Evolutionary conservation across 2,797 vertebrate genomes (phyloP).

Genomic region (Gadopsis marmoratus): DNA sequence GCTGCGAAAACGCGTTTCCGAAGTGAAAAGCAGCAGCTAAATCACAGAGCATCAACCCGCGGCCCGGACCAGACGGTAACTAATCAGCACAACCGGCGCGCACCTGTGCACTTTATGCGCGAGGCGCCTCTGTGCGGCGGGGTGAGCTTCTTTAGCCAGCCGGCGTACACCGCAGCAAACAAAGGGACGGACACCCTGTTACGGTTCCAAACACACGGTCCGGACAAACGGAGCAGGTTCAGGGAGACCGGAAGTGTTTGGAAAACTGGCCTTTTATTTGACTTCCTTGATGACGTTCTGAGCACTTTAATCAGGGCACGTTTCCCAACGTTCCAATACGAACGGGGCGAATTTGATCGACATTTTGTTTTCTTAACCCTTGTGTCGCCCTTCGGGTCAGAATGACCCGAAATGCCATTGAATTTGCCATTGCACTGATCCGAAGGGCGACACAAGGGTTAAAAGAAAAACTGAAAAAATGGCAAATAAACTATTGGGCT

Average conservation of each 20-base stretch:
- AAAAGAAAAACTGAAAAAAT: not conserved
- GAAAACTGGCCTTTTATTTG: no score
- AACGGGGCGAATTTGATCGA: no score
- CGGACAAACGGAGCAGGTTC: no score
- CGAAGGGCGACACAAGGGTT: no score
- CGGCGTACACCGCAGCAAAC: conserved; percentile 8
- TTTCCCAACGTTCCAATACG: no score
- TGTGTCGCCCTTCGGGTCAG: no score
- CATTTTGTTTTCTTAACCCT: no score
- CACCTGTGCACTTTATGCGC: conserved; percentile 71
- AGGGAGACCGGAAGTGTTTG: no score
- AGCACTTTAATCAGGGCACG: no score
- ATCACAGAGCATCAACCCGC: not conserved
- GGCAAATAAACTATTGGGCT: not conserved
- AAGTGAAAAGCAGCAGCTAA: not conserved
- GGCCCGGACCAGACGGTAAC: fast-evolving
- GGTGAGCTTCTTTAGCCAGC: conserved; percentile 14
- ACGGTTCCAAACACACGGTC: not conserved
- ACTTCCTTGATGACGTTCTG: no score
- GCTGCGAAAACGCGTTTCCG: not conserved
- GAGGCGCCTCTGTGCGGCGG: not conserved
- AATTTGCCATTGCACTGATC: no score
- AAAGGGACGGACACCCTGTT: not conserved
- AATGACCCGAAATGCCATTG: no score
- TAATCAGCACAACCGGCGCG: conserved; percentile 31